phyloP scores from a whole-genome alignment of 2,797 vertebrate species.

The Macrochelys suwanniensis region DNA sequence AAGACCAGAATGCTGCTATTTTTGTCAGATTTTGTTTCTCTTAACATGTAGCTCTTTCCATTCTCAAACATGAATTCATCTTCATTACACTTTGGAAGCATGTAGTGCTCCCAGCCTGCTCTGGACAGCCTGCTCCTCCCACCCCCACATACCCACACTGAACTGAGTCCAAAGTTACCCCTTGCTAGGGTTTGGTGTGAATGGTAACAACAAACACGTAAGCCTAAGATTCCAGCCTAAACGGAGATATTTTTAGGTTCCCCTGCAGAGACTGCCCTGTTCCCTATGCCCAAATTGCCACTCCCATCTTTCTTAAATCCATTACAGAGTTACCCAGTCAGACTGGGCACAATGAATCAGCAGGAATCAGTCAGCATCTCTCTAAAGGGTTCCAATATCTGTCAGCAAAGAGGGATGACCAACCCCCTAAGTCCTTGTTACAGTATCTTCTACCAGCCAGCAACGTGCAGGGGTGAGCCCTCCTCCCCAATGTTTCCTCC shows the following conservation, averaged over 20 bases:
- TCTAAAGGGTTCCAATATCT: not conserved
- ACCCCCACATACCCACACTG: rapidly evolving
- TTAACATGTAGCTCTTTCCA: not conserved
- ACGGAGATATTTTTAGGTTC: not conserved
- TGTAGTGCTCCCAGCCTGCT: rapidly evolving
- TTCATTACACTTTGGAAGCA: rapidly evolving
- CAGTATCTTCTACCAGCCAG: not conserved
- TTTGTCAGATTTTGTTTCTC: not conserved
- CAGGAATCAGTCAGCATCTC: not conserved
- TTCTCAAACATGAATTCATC: not conserved
- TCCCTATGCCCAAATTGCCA: not conserved
- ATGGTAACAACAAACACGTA: not conserved
- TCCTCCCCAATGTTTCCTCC: not conserved
- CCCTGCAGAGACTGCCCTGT: not conserved
- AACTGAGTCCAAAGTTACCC: not conserved
- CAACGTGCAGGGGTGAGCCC: not conserved
- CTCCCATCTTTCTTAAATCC: too few species aligned
- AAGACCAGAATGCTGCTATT: not conserved
- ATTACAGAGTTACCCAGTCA: not conserved
- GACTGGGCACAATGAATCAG: not conserved
- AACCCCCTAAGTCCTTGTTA: not conserved
- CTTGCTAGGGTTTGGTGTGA: not conserved
- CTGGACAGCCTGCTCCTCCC: rapidly evolving
- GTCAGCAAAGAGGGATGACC: not conserved
- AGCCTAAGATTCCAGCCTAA: not conserved